phyloP scores from a whole-genome alignment of 2,113 vertebrate genomes.

The Myodes glareolus region DNA sequence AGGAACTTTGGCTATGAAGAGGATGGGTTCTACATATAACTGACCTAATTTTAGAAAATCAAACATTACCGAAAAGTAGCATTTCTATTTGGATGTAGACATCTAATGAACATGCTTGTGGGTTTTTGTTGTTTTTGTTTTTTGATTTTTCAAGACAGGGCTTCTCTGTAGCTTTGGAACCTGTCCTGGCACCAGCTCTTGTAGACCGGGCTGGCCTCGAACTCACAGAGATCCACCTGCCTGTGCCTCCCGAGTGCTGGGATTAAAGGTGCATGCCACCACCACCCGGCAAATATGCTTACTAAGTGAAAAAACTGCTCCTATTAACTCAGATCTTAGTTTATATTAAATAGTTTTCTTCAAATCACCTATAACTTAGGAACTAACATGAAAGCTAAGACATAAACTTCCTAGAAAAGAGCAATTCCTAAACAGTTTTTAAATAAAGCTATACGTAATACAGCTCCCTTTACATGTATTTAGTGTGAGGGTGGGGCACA shows the following conservation, averaged over 20 bases:
- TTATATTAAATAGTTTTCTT: not conserved
- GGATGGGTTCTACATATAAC: not conserved
- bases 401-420: slow-evolving; percentile 2
- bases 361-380: not conserved
- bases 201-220: no score
- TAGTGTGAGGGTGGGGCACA: not conserved
- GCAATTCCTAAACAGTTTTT: not conserved
- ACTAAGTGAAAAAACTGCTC: not conserved
- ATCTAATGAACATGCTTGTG: not conserved
- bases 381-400: slow-evolving; percentile 8
- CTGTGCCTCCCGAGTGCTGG: no score
- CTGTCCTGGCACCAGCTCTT: no score
- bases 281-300: not conserved
- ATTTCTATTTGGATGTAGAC: not conserved
- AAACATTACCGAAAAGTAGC: not conserved
- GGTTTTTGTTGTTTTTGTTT: no score
- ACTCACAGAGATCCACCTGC: no score
- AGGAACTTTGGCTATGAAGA: not conserved
- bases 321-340: slow-evolving; percentile 22
- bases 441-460: not conserved
- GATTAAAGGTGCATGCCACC: no score
- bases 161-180: no score
- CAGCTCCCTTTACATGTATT: not conserved
- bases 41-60: slow-evolving; percentile 36
- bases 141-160: no score